Conservation (phyloP, 2,888 invertebrate species). For the Drosophila anceps region DNA sequence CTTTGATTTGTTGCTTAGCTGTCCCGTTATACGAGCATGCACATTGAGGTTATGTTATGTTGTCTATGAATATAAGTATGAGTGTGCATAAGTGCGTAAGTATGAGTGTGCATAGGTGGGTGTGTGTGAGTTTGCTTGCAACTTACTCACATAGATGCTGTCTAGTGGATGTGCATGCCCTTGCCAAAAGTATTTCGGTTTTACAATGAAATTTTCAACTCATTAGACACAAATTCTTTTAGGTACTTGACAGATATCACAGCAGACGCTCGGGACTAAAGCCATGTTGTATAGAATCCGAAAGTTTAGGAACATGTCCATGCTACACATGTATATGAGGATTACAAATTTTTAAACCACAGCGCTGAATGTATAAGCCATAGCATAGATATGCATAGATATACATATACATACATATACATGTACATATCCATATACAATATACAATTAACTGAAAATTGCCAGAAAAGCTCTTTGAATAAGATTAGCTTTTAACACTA, state of each 20-base stretch:
- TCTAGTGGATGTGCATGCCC: constrained; percentile 28
- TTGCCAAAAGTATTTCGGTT: constrained; percentile 10
- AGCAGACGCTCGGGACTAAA: background rate
- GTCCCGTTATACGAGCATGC: constrained; percentile 59
- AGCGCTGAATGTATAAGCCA: background rate
- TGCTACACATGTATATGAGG: background rate
- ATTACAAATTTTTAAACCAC: background rate
- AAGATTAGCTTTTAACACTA: background rate
- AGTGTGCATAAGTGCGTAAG: background rate
- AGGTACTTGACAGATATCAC: background rate
- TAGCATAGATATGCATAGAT: no score
- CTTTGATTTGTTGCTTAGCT: constrained; percentile 66
- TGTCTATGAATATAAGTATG: constrained; percentile 4
- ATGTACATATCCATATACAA: background rate
- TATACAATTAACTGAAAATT: background rate
- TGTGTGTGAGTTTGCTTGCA: constrained; percentile 11
- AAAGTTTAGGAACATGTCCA: background rate
- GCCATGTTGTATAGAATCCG: background rate
- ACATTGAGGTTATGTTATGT: constrained; percentile 63
- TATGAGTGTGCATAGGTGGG: constrained; percentile 6
- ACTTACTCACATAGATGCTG: constrained; percentile 59
- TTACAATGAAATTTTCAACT: constrained; percentile 28
- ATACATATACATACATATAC: background rate
- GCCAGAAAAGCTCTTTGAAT: background rate
- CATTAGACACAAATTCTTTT: constrained; percentile 16